Conservation (phyloP, 1,140 invertebrate genomes). For the Cydia amplana region DNA sequence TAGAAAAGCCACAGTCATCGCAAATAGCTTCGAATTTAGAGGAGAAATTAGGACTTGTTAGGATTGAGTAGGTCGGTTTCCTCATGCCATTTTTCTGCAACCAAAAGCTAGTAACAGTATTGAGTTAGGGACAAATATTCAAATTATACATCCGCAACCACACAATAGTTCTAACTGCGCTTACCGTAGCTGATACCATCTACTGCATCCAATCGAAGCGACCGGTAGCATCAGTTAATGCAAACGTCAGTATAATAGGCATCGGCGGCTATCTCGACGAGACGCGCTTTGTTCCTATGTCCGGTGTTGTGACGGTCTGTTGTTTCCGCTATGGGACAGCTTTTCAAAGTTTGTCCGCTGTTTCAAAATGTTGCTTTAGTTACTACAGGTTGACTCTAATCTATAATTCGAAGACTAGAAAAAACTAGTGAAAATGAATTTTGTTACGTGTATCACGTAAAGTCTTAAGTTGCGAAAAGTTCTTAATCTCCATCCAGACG, state of each 20-base stretch:
- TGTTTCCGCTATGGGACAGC: slow-evolving; percentile 4
- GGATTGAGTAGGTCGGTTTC: no score
- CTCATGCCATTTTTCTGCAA: no score
- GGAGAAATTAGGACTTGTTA: no score
- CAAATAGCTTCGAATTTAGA: no score
- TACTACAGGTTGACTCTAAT: background rate
- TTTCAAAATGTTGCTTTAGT: background rate
- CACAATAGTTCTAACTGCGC: background rate
- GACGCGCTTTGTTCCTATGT: slow-evolving; percentile 25
- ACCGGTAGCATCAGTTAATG: no score
- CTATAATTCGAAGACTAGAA: background rate
- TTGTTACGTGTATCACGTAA: no score
- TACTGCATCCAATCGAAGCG: background rate
- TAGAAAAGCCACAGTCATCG: no score
- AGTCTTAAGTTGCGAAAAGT: no score
- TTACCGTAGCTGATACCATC: background rate
- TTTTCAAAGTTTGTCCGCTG: background rate
- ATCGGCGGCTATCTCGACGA: slow-evolving; percentile 10
- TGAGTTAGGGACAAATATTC: no score
- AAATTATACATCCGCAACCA: background rate
- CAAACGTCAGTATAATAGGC: slow-evolving; percentile 6
- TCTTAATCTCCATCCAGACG: no score
- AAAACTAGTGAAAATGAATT: no score
- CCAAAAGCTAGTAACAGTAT: no score
- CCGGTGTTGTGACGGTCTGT: slow-evolving; percentile 16